Evolutionary conservation across 2,113 vertebrate species (phyloP).

Genomic region (Cebidichthys violaceus): DNA sequence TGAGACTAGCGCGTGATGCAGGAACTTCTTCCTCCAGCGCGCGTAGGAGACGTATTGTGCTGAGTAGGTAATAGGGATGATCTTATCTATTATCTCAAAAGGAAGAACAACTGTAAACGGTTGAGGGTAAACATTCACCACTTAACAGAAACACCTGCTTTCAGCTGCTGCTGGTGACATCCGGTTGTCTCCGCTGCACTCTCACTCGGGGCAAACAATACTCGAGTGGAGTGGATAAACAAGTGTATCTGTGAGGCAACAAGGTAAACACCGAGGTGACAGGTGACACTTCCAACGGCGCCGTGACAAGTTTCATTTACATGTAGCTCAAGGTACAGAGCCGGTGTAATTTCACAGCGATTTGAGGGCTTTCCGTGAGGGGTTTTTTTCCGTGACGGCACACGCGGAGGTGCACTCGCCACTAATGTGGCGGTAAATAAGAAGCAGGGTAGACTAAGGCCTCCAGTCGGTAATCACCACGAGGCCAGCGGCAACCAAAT

Average conservation of each 20-base stretch:
- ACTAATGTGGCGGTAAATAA: slow-evolving; percentile 78
- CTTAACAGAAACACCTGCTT: neutral
- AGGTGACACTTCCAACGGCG: slow-evolving; percentile 71
- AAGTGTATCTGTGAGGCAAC: slow-evolving; percentile 19
- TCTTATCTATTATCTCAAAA: neutral
- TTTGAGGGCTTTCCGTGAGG: slow-evolving; percentile 63
- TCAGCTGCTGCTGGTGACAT: slow-evolving; percentile 33
- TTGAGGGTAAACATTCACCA: neutral
- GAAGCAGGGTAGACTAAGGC: slow-evolving; percentile 67
- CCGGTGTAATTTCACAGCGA: slow-evolving; percentile 78
- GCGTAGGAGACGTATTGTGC: neutral
- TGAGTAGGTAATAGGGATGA: too few relatives aligned
- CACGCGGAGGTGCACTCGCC: slow-evolving; percentile 32
- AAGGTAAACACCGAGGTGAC: slow-evolving; percentile 67
- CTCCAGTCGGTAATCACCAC: slow-evolving; percentile 72
- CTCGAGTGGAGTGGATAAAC: slow-evolving; percentile 35
- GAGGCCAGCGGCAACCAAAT: slow-evolving; percentile 64
- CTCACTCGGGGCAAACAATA: slow-evolving; percentile 45
- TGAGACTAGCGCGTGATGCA: neutral
- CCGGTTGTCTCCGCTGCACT: slow-evolving; percentile 8
- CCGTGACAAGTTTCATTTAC: slow-evolving; percentile 73
- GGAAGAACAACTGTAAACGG: neutral
- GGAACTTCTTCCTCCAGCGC: neutral
- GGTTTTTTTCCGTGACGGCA: slow-evolving; percentile 49
- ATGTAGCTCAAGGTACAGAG: slow-evolving; percentile 70